These are phyloP conservation scores for Himalopsyche japonica DNA, from an alignment of 2,888 invertebrate species.

Conservation along the genomic window DNA sequence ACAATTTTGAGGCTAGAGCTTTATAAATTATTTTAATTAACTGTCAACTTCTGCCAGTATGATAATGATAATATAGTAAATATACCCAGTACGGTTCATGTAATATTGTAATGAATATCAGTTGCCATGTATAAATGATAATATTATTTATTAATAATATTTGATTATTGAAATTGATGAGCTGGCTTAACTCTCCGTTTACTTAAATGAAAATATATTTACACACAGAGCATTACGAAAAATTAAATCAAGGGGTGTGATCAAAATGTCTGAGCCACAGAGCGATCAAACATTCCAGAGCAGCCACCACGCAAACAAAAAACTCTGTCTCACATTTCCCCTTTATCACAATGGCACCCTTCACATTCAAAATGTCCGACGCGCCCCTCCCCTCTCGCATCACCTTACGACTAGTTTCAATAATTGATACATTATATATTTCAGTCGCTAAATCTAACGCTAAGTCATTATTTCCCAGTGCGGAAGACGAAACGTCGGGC, in stretches of 20 bases:
- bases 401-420: conserved; percentile 15
- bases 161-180: too few species aligned
- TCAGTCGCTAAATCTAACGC: conserved; percentile 35
- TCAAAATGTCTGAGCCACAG: conserved; percentile 51
- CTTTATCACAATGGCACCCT: conserved; percentile 25
- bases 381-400: background rate
- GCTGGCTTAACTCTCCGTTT: too few species aligned
- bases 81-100: too few species aligned
- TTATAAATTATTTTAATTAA: too few species aligned
- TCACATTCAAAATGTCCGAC: conserved; percentile 3
- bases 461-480: background rate
- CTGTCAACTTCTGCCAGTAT: too few species aligned
- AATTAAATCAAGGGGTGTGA: conserved; percentile 14
- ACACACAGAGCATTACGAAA: background rate
- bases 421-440: conserved; percentile 19
- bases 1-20: too few species aligned
- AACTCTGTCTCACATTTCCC: conserved; percentile 22
- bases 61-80: too few species aligned
- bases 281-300: conserved; percentile 54
- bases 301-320: conserved; percentile 49
- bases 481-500: background rate
- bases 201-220: background rate
- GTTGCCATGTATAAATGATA: too few species aligned
- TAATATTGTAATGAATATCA: too few species aligned
- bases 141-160: too few species aligned